These are phyloP conservation scores for Enteromius radiatus DNA, from an alignment of 2,797 vertebrate species.

Conservation along the genomic window DNA sequence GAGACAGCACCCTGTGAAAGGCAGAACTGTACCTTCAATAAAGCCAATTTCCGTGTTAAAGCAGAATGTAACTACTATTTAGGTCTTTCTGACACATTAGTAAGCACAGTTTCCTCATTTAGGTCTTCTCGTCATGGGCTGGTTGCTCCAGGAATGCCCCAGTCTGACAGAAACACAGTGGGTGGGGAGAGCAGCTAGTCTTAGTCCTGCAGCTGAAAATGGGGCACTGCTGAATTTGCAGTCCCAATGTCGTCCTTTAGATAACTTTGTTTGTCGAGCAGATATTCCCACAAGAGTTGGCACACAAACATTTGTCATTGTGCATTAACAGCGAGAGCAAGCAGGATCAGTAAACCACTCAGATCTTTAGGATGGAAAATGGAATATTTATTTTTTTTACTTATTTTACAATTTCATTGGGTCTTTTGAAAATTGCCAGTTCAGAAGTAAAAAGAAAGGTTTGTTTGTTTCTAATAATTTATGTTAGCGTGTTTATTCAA, in stretches of 20 bases:
- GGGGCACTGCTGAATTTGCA: constrained; percentile 13
- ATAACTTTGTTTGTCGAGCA: neutral
- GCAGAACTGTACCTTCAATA: neutral
- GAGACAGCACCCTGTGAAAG: constrained; percentile 25
- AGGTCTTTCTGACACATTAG: neutral
- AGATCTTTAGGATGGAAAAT: neutral
- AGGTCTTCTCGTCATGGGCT: constrained; percentile 9
- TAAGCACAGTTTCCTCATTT: neutral
- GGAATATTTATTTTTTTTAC: neutral
- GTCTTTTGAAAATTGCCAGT: neutral
- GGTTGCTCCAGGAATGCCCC: constrained; percentile 21
- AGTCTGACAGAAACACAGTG: constrained; percentile 9
- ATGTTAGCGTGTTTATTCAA: neutral
- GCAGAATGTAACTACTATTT: neutral
- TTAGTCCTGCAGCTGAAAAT: constrained; percentile 4
- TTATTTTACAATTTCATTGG: neutral
- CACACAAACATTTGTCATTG: constrained; percentile 15
- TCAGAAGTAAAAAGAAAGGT: neutral
- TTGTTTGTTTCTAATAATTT: neutral
- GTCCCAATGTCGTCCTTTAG: neutral
- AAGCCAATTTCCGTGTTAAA: neutral
- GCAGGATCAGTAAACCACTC: neutral
- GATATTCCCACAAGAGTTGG: constrained; percentile 24
- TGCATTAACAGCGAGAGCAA: neutral
- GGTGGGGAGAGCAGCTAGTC: neutral